Evolutionary conservation across 2,888 invertebrate species (phyloP).

Genomic region (Eupithecia subfuscata): DNA sequence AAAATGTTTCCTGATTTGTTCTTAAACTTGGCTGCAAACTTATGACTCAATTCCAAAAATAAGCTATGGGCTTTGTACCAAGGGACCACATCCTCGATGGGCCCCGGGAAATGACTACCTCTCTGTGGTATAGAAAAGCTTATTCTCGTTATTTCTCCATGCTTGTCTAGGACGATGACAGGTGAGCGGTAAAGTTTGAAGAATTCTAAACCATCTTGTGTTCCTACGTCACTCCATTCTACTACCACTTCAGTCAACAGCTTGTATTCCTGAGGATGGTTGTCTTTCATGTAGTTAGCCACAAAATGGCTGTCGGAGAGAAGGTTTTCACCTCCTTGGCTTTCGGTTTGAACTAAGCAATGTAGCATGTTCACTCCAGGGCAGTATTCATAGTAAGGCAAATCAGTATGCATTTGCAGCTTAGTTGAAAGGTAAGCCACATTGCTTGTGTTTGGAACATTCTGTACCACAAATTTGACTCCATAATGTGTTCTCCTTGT

Average conservation of each 20-base stretch:
- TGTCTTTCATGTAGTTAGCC: slow-evolving; percentile 83
- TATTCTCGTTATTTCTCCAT: slow-evolving; percentile 84
- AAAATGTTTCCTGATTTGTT: slow-evolving; percentile 87
- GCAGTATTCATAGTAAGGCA: slow-evolving; percentile 90
- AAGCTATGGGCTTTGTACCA: slow-evolving; percentile 88
- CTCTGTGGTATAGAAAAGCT: slow-evolving; percentile 91
- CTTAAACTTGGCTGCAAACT: slow-evolving; percentile 86
- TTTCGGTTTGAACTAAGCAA: slow-evolving; percentile 86
- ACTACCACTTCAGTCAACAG: slow-evolving; percentile 84
- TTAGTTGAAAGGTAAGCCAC: slow-evolving; percentile 88
- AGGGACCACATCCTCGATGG: slow-evolving; percentile 83
- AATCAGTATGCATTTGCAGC: slow-evolving; percentile 89
- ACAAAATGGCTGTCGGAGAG: slow-evolving; percentile 87
- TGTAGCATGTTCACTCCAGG: slow-evolving; percentile 90
- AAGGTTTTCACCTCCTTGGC: slow-evolving; percentile 87
- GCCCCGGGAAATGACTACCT: slow-evolving; percentile 86
- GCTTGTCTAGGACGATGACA: slow-evolving; percentile 84
- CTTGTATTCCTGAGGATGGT: slow-evolving; percentile 83
- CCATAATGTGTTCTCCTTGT: slow-evolving; percentile 90
- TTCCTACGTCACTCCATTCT: slow-evolving; percentile 89
- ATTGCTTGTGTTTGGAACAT: slow-evolving; percentile 88
- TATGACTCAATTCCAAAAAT: slow-evolving; percentile 85
- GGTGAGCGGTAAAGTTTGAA: slow-evolving; percentile 86
- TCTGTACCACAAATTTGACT: slow-evolving; percentile 86
- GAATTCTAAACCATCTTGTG: slow-evolving; percentile 85